A percentile compares a stretch with the other conserved stretches of the same genome.
Evolutionary conservation across 2,888 invertebrate genomes (phyloP).

Genomic region (Coelinius sp.): DNA sequence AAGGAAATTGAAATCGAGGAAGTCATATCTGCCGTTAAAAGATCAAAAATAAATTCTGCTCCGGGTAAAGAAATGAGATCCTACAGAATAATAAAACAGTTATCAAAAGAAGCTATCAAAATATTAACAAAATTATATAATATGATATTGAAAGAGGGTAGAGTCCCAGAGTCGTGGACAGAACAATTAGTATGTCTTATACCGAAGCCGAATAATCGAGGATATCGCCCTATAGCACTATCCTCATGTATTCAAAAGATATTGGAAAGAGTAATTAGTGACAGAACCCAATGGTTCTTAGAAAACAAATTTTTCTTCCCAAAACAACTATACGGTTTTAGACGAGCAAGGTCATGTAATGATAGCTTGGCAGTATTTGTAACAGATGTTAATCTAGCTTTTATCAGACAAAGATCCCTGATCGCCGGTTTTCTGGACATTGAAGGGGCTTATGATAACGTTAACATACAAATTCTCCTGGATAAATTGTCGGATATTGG

Average conservation of each 20-base stretch:
- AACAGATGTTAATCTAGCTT: not conserved
- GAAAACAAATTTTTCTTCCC: not conserved
- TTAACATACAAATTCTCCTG: not conserved
- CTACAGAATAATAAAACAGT: not conserved
- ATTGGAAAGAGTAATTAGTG: not conserved
- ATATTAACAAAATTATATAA: not conserved
- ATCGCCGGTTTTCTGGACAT: not conserved
- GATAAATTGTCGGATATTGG: not conserved
- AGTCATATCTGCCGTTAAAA: not conserved
- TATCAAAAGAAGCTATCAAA: not conserved
- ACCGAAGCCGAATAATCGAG: not conserved
- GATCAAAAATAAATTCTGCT: not conserved
- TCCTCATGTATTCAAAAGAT: not conserved
- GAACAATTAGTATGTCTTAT: conserved; percentile 3
- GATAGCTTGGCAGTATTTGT: not conserved
- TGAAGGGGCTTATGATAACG: not conserved
- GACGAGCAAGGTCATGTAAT: not conserved
- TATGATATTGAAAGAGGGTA: not conserved
- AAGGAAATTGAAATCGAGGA: not conserved
- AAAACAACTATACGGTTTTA: not conserved
- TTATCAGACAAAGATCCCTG: not conserved
- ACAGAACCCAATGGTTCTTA: not conserved
- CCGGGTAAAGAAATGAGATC: not conserved
- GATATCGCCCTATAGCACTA: not conserved
- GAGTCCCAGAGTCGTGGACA: not conserved